Evolutionary conservation across 2,113 vertebrate genomes (phyloP).

Genomic region (Thunnus maccoyii): DNA sequence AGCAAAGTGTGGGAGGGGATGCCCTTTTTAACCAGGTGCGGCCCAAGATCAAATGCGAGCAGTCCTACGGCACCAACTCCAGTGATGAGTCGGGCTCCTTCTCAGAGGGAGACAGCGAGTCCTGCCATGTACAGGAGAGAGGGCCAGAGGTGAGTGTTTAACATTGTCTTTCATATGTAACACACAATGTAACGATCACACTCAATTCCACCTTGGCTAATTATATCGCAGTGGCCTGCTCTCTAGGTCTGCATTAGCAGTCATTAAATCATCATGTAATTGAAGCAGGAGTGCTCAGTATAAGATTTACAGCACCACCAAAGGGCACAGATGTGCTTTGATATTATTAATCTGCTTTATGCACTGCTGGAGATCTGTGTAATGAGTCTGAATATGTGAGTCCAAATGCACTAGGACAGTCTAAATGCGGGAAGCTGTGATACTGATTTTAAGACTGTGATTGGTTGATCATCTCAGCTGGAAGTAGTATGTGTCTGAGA

Average conservation of each 20-base stretch:
- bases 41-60: slow-evolving; percentile 99
- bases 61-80: slow-evolving; percentile 99
- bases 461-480: slow-evolving; percentile 38
- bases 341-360: slow-evolving; percentile 73
- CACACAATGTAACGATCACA: slow-evolving; percentile 29
- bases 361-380: slow-evolving; percentile 60
- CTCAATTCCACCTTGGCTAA: slow-evolving; percentile 56
- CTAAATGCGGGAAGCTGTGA: slow-evolving; percentile 9
- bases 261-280: slow-evolving; percentile 69
- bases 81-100: slow-evolving; percentile 99
- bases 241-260: slow-evolving; percentile 65
- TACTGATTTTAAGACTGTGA: slow-evolving; percentile 26
- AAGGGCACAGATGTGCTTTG: slow-evolving; percentile 72
- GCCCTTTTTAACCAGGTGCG: slow-evolving; percentile 91
- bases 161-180: slow-evolving; percentile 30
- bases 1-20: slow-evolving; percentile 89
- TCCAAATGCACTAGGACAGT: slow-evolving; percentile 11
- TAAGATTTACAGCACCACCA: slow-evolving; percentile 65
- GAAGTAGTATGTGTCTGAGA: not conserved
- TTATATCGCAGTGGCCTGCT: slow-evolving; percentile 50
- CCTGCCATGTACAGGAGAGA: slow-evolving; percentile 95
- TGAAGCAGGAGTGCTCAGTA: slow-evolving; percentile 53
- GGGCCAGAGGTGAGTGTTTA: slow-evolving; percentile 92
- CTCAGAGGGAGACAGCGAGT: slow-evolving; percentile 99
- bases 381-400: slow-evolving; percentile 57